Conservation (phyloP, 2,113 vertebrate genomes). For the Psilopsiagon aymara region DNA sequence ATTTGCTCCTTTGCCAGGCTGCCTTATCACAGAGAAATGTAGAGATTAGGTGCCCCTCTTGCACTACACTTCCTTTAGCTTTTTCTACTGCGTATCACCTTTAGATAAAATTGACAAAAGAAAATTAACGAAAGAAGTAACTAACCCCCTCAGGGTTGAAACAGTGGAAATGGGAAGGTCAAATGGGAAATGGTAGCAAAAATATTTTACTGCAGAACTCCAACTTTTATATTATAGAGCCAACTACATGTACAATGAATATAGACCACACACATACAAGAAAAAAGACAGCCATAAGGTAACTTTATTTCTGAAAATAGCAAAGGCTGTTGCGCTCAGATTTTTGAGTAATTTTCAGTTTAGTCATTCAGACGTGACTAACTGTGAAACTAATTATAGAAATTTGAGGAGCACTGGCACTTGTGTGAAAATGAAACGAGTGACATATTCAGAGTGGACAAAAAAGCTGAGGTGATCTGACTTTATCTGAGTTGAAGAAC, state of each 20-base stretch:
- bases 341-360: neutral
- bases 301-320: neutral
- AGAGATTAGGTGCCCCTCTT: neutral
- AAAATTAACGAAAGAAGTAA: neutral
- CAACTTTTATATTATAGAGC: neutral
- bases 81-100: neutral
- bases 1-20: neutral
- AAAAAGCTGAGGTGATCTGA: neutral
- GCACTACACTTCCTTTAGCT: neutral
- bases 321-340: neutral
- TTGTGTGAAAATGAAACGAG: neutral
- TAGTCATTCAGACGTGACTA: neutral
- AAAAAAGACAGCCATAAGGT: neutral
- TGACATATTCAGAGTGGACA: neutral
- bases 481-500: neutral
- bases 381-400: neutral
- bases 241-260: neutral
- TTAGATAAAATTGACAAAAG: neutral
- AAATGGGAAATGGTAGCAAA: neutral
- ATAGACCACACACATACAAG: neutral
- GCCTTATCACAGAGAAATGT: neutral
- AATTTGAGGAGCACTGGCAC: neutral
- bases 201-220: neutral
- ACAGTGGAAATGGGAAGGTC: neutral
- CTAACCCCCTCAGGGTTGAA: neutral